These are phyloP conservation scores for Stichopus horrens DNA, from an alignment of 53 echinoderm and acorn worm species.

Conservation along the genomic window DNA sequence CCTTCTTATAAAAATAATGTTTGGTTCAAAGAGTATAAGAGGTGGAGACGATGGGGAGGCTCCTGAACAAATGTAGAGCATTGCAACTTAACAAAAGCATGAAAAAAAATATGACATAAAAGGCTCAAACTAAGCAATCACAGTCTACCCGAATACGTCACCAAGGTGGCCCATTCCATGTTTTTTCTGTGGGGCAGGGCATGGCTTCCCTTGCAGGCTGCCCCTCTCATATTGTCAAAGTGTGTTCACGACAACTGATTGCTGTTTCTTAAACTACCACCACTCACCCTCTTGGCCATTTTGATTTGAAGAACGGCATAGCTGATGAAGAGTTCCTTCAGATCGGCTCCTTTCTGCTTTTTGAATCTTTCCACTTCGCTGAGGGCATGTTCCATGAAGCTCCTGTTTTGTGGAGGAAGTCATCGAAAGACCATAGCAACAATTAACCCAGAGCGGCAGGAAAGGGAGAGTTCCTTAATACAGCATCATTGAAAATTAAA, in stretches of 20 bases:
- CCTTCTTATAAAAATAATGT: too few species aligned
- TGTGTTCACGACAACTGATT: background rate
- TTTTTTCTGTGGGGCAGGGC: too few species aligned
- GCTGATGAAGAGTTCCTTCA: constrained; percentile 98
- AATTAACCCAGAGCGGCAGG: background rate
- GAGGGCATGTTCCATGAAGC: constrained; percentile 81
- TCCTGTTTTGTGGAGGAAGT: constrained; percentile 51
- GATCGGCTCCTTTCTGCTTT: constrained; percentile 83
- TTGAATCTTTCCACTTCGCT: constrained; percentile 91
- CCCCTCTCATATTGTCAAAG: too few species aligned
- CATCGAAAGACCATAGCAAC: constrained; percentile 15
- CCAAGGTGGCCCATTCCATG: too few species aligned
- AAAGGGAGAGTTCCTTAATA: background rate
- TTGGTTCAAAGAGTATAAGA: too few species aligned
- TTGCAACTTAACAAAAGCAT: too few species aligned
- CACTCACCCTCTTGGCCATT: constrained; percentile 91
- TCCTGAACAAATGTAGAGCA: too few species aligned
- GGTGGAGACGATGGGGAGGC: too few species aligned
- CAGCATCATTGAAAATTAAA: constrained; percentile 8
- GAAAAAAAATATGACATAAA: too few species aligned
- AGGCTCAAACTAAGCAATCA: too few species aligned
- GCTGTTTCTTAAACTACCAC: background rate
- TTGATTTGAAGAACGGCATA: constrained; percentile 97
- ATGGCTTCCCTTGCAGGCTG: too few species aligned
- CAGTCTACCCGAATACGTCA: too few species aligned